Percentiles rank a stretch among this genome's conserved stretches.
These are phyloP conservation scores for Drosophila subobscura DNA, from an alignment of 1,140 invertebrate genomes.

Conservation along the genomic window DNA sequence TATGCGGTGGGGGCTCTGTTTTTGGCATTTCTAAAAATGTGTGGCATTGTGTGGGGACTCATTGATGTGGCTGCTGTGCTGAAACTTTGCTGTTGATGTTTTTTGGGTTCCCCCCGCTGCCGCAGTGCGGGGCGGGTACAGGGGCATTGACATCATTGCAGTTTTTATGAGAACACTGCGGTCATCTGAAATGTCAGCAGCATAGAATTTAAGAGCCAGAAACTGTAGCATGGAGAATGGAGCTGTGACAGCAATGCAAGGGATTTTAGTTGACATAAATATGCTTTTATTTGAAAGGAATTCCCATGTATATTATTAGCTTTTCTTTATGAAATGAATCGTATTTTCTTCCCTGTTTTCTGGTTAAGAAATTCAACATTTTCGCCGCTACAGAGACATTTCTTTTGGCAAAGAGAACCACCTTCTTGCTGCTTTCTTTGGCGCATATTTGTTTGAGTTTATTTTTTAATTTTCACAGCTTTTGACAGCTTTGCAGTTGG, in stretches of 20 bases:
- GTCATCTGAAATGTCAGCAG: slow-evolving; percentile 29
- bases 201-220: slow-evolving; percentile 25
- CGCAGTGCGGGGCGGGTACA: neutral
- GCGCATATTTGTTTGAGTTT: slow-evolving; percentile 78
- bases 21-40: slow-evolving; percentile 77
- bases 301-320: too few species aligned
- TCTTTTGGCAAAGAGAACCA: neutral
- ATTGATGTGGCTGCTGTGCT: slow-evolving; percentile 73
- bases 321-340: too few species aligned
- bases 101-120: neutral
- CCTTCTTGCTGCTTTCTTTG: slow-evolving; percentile 18
- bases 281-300: too few species aligned
- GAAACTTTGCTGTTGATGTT: slow-evolving; percentile 50
- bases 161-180: slow-evolving; percentile 50
- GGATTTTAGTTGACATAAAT: too few species aligned
- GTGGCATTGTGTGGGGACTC: slow-evolving; percentile 53
- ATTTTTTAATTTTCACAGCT: slow-evolving; percentile 81
- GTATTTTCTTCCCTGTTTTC: neutral
- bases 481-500: slow-evolving; percentile 77
- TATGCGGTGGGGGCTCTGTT: slow-evolving; percentile 28
- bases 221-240: neutral
- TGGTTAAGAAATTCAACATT: too few species aligned
- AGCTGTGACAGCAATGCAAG: slow-evolving; percentile 14
- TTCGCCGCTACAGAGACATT: slow-evolving; percentile 1
- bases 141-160: slow-evolving; percentile 67